Base-by-base conservation (phyloP, 1,140 invertebrate genomes). In the Aphelenchoides besseyi region DNA sequence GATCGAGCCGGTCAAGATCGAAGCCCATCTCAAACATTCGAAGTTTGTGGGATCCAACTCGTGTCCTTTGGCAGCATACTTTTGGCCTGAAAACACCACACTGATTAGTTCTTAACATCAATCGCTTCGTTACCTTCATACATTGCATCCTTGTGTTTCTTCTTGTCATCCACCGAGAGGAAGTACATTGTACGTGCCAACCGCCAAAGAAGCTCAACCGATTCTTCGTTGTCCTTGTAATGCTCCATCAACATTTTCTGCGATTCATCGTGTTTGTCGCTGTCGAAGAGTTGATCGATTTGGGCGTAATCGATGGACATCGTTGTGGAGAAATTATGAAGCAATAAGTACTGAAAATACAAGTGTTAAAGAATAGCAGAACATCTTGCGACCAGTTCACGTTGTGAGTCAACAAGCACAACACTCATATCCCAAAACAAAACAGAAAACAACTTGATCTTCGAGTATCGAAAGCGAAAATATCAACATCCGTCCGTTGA, bases 121-220 rank as follows among this genome's bases (percentile, higher is more conserved):
- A 82, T 82, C 53, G 72, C 54, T 36, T 82, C 80, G 59, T 75
- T 77, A 29, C 83, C 73, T 55, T 70, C 53, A 52, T 80, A 80
- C 18, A 84, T 57, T 26, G 82, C 57, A 52, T 76, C 71, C 68
- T 82, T 84, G 57, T 84, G 80, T 68, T 75, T 79, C n/a, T 83
- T 79, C 9, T 63, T 63, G 70, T 84, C 75, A 12, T 80, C 80
- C 32, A 55, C 59, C 8, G 71, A 71, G 32, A 82, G 32, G 36
- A 83, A 77, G 57, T 80, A 85, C 16, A 78, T 72, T 12, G 80
- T 71, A 68, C 83, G 84, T 35, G 82, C 74, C 29, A 84, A 53
- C 30, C 84, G 74, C 85, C 85, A 85, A 32, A 78, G 72, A 64
- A 79, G 79, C 18, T 84, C 80, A 9, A 70, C 69, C 71, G 82